Percentiles rank a stretch among this genome's conserved stretches.
Evolutionary conservation across 1,140 invertebrate species (phyloP).

Genomic region (Aphaenogaster floridana): DNA sequence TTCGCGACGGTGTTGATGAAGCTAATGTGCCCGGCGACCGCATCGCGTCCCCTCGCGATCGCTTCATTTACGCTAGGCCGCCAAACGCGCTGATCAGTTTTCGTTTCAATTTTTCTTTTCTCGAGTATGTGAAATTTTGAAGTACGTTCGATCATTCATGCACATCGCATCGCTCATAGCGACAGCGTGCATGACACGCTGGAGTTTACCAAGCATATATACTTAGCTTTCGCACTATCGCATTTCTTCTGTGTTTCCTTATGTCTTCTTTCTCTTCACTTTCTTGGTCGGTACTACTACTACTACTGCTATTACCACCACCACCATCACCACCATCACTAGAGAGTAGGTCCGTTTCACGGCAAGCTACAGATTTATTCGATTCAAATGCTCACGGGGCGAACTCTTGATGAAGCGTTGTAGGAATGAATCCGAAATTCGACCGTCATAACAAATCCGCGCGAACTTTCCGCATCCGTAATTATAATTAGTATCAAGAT

Average conservation of each 20-base stretch:
- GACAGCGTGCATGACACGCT: background rate
- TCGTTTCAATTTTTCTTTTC: background rate
- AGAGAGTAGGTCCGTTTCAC: constrained; percentile 57
- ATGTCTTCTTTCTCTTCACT: background rate
- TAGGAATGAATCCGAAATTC: constrained; percentile 18
- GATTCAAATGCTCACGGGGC: background rate
- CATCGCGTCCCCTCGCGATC: background rate
- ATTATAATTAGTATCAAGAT: background rate
- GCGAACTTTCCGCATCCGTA: background rate
- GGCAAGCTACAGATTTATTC: constrained; percentile 23
- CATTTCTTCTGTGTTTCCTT: background rate
- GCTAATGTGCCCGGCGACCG: background rate
- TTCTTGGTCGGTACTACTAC: constrained; percentile 2
- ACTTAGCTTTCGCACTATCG: background rate
- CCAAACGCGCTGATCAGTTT: constrained; percentile 10
- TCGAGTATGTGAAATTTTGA: background rate
- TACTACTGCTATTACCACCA: background rate
- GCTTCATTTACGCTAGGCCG: constrained; percentile 48
- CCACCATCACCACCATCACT: background rate
- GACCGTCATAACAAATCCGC: constrained; percentile 8
- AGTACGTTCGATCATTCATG: constrained; percentile 22
- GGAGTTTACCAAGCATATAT: constrained; percentile 7
- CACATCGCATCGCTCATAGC: constrained; percentile 10
- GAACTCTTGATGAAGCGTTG: constrained; percentile 20
- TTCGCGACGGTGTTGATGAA: constrained; percentile 11